phyloP scores from a whole-genome alignment of 1,140 invertebrate species.

The Tetramorium simillimum region DNA sequence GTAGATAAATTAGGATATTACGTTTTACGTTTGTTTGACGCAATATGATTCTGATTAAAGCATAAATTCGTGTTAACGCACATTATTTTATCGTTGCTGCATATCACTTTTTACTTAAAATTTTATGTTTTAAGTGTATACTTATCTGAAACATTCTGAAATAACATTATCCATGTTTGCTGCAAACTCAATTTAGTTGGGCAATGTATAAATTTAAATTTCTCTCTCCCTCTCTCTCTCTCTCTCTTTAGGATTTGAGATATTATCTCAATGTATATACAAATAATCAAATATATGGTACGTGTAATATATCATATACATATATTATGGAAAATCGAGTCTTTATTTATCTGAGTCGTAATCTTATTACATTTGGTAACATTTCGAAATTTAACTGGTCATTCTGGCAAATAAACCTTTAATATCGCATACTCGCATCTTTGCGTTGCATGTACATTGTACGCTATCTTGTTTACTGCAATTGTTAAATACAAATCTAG shows the following conservation, averaged over 20 bases:
- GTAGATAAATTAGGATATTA: background rate
- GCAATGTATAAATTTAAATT: background rate
- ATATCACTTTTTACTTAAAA: background rate
- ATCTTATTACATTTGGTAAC: background rate
- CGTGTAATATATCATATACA: too few relatives aligned
- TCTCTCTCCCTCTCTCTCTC: background rate
- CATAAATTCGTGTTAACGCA: background rate
- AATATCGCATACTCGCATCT: background rate
- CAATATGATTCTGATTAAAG: background rate
- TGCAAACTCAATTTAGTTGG: background rate
- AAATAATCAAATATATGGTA: too few relatives aligned
- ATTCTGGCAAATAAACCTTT: background rate
- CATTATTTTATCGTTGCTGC: background rate
- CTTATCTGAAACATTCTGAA: background rate
- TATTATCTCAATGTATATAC: background rate
- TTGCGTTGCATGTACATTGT: background rate
- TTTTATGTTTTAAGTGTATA: background rate
- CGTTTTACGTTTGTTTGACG: constrained; percentile 12
- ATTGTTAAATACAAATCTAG: constrained; percentile 18
- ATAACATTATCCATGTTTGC: background rate
- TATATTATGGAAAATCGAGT: background rate
- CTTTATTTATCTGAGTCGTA: background rate
- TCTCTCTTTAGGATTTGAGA: background rate
- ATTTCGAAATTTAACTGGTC: background rate
- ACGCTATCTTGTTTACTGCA: background rate